Conservation (phyloP, 2,888 invertebrate genomes). For the Leptinotarsa peninsularis region DNA sequence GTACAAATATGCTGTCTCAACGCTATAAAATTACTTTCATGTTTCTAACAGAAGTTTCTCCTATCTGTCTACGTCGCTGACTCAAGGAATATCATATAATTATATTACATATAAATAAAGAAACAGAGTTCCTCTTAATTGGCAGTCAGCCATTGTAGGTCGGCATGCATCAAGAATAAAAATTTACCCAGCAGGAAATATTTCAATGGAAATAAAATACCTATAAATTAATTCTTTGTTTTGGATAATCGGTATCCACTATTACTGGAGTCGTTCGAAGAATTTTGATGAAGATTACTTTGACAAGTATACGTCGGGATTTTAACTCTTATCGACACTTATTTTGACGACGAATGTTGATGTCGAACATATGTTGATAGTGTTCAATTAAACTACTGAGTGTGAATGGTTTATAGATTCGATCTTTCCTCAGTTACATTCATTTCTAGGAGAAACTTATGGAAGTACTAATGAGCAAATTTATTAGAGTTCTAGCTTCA, state of each 20-base stretch:
- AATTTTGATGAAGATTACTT: conserved; percentile 28
- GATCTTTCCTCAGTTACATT: neutral
- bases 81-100: conserved; percentile 48
- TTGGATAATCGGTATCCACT: conserved; percentile 26
- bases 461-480: too few relatives aligned
- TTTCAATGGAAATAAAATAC: conserved; percentile 49
- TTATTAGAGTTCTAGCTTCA: too few relatives aligned
- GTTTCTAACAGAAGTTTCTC: neutral
- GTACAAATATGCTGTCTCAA: too few relatives aligned
- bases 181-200: conserved; percentile 51
- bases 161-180: conserved; percentile 44
- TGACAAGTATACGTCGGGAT: conserved; percentile 20
- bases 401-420: neutral
- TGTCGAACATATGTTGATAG: conserved; percentile 16
- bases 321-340: conserved; percentile 12
- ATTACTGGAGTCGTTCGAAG: conserved; percentile 23
- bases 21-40: too few relatives aligned
- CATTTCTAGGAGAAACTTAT: too few relatives aligned
- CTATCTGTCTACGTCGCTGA: conserved; percentile 7
- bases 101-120: conserved; percentile 48
- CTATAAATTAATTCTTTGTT: conserved; percentile 44
- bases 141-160: conserved; percentile 46
- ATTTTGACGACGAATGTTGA: neutral
- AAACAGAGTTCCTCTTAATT: conserved; percentile 51
- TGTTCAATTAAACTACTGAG: conserved; percentile 1